A percentile compares a stretch with the other conserved stretches of the same genome.
phyloP scores from a whole-genome alignment of 2,797 vertebrate genomes.

The Pseudopleuronectes americanus region DNA sequence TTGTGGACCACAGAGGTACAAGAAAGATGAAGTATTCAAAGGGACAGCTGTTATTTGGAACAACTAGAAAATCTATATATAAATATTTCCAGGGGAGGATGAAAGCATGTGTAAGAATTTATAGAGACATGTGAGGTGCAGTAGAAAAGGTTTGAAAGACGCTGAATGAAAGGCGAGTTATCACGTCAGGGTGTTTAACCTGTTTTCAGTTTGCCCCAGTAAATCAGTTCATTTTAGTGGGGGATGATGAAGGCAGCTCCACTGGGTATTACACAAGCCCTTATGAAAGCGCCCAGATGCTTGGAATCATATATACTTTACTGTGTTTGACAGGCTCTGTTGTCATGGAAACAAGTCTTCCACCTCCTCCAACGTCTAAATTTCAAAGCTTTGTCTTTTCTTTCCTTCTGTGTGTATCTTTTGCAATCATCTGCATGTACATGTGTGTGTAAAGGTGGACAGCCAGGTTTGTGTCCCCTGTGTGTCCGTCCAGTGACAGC shows the following conservation, averaged over 20 bases:
- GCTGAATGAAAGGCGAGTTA: constrained; percentile 2
- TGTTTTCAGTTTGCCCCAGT: constrained; percentile 41
- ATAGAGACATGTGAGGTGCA: neutral
- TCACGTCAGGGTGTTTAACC: constrained; percentile 12
- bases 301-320: constrained; percentile 66
- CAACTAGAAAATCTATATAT: neutral
- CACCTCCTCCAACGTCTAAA: constrained; percentile 43
- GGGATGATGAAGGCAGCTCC: constrained; percentile 58
- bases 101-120: constrained; percentile 6
- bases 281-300: constrained; percentile 47
- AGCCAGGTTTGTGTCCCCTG: neutral
- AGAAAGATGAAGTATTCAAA: constrained; percentile 12
- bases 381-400: too few species aligned
- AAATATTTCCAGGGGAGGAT: neutral
- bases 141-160: constrained; percentile 6
- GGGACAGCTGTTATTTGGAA: neutral
- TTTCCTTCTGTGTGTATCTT: neutral
- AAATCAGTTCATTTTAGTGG: constrained; percentile 58
- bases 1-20: constrained; percentile 11
- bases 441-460: constrained; percentile 5
- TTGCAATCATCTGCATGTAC: constrained; percentile 1
- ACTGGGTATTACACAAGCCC: constrained; percentile 70
- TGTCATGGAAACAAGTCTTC: constrained; percentile 78
- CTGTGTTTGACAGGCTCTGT: constrained; percentile 69
- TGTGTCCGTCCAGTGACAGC: constrained; percentile 32